These are phyloP conservation scores for Capra hircus DNA, from an alignment of 2,113 vertebrate genomes.

Conservation along the genomic window DNA sequence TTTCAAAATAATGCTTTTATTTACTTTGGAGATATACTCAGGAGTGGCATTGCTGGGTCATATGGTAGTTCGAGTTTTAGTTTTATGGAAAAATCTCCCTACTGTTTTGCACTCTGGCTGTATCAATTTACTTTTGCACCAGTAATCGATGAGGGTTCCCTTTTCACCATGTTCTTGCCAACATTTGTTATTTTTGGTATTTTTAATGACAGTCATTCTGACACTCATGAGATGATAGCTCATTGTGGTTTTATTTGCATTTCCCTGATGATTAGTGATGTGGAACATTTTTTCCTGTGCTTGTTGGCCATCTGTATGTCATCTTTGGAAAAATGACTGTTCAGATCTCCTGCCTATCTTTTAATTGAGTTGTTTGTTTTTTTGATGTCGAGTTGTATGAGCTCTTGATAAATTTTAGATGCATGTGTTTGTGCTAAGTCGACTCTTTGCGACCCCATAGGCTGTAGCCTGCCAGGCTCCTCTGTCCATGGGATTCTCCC, in stretches of 20 bases:
- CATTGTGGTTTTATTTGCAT: neutral
- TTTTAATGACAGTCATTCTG: neutral
- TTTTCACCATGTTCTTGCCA: neutral
- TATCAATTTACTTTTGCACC: neutral
- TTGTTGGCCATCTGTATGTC: neutral
- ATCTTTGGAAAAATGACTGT: neutral
- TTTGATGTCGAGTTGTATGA: neutral
- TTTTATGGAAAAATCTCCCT: neutral
- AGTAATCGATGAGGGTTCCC: neutral
- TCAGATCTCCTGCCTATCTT: neutral
- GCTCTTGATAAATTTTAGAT: neutral
- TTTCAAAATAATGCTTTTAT: neutral
- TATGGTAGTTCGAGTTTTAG: neutral
- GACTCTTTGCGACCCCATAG: neutral
- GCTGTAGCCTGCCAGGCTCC: neutral
- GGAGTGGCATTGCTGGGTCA: neutral
- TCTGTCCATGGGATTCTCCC: neutral
- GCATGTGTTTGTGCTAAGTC: neutral
- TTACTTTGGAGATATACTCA: neutral
- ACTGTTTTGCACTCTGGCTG: neutral
- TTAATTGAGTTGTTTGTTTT: neutral
- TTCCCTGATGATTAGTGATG: neutral
- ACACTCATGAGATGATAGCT: neutral
- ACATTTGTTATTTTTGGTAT: neutral
- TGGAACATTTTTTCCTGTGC: neutral